phyloP scores from a whole-genome alignment of 2,113 vertebrate genomes.

The Panurus biarmicus region DNA sequence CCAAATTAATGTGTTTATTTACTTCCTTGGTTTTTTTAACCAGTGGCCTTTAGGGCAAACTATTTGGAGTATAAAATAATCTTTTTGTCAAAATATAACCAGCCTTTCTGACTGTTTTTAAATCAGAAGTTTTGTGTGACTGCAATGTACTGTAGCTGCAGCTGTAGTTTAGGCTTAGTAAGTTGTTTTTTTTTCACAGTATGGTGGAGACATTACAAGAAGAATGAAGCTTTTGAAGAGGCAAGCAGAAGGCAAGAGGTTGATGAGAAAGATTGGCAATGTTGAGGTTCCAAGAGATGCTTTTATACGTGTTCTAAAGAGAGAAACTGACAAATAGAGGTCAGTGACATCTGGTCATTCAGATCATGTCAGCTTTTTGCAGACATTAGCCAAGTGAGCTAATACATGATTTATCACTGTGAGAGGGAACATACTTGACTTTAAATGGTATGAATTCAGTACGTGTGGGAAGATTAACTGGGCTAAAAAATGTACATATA shows the following conservation, averaged over 20 bases:
- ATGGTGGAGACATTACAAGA: conserved; percentile 93
- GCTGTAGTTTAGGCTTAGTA: neutral
- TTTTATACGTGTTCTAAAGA: conserved; percentile 88
- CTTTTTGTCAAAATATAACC: neutral
- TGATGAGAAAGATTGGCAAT: conserved; percentile 89
- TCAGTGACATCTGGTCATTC: neutral
- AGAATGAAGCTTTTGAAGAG: conserved; percentile 96
- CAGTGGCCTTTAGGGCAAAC: neutral
- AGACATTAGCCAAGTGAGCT: neutral
- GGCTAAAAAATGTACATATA: neutral
- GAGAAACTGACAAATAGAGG: conserved; percentile 70
- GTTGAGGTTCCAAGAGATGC: conserved; percentile 92
- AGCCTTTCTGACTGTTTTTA: neutral
- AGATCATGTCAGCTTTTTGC: neutral
- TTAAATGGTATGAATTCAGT: neutral
- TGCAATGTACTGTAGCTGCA: neutral
- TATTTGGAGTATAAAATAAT: neutral
- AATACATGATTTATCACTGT: neutral
- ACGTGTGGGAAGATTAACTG: neutral
- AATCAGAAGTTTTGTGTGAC: neutral
- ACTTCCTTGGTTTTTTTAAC: neutral
- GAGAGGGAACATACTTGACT: neutral
- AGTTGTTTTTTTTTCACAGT: conserved; percentile 65
- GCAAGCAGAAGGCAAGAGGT: conserved; percentile 92
- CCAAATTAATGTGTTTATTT: neutral